Evolutionary conservation across 1,140 invertebrate species (phyloP).

Genomic region (Linepithema humile): DNA sequence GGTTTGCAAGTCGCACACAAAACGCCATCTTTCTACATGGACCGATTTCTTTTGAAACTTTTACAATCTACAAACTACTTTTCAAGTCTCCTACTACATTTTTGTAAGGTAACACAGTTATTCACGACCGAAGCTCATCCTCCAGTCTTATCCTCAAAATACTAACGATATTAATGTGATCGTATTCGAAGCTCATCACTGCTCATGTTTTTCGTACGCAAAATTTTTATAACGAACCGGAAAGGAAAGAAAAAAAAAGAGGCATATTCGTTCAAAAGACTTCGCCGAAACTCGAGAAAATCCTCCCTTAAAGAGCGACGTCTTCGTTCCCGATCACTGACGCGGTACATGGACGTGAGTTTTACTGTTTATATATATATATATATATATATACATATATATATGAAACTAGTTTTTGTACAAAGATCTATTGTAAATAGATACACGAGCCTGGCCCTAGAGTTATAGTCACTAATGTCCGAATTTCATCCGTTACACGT

Average conservation of each 20-base stretch:
- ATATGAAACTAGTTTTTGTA: constrained; percentile 81
- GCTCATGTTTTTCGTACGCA: constrained; percentile 56
- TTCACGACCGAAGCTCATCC: background rate
- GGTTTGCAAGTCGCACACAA: constrained; percentile 16
- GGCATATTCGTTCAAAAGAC: constrained; percentile 28
- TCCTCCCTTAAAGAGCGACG: constrained; percentile 33
- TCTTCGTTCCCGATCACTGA: constrained; percentile 69
- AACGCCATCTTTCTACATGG: constrained; percentile 2
- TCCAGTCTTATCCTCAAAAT: constrained; percentile 42
- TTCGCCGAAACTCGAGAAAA: constrained; percentile 46
- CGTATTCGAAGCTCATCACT: constrained; percentile 56
- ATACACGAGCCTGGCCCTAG: constrained; percentile 69
- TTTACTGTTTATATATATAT: constrained; percentile 77
- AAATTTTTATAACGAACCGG: constrained; percentile 50
- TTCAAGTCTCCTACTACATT: background rate
- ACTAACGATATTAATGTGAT: constrained; percentile 54
- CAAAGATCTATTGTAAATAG: constrained; percentile 82
- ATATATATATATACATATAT: no score
- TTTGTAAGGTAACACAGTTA: background rate
- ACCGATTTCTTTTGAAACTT: constrained; percentile 42
- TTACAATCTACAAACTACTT: constrained; percentile 35
- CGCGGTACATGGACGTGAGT: constrained; percentile 37
- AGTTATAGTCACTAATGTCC: constrained; percentile 67
- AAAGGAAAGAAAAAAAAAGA: background rate
- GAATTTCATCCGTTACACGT: constrained; percentile 72